A percentile compares a stretch with the other conserved stretches of the same genome.
Evolutionary conservation across 2,888 invertebrate genomes (phyloP).

Genomic region (Leucophenga montana): DNA sequence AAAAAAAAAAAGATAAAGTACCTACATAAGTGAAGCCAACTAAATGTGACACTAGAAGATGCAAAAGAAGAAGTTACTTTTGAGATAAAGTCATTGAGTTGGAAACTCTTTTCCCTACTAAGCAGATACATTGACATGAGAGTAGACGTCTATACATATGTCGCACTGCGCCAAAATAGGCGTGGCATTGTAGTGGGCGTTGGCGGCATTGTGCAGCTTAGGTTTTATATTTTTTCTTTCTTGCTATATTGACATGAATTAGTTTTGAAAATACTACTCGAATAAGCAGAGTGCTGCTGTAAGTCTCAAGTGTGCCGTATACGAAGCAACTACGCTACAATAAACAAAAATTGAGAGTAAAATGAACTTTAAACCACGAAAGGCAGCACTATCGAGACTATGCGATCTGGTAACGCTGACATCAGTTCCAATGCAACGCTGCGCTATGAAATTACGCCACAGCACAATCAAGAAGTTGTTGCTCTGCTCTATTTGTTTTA

Average conservation of each 20-base stretch:
- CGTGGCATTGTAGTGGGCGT: slow-evolving; percentile 41
- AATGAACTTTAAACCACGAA: too few relatives aligned
- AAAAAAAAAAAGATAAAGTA: neutral
- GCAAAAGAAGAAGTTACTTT: slow-evolving; percentile 53
- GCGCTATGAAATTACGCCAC: slow-evolving; percentile 12
- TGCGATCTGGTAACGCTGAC: slow-evolving; percentile 9
- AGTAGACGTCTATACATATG: neutral
- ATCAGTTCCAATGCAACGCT: slow-evolving; percentile 29
- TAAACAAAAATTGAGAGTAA: too few relatives aligned
- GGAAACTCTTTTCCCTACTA: slow-evolving; percentile 61
- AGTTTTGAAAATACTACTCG: neutral
- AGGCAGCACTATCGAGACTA: neutral
- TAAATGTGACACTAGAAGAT: slow-evolving; percentile 50
- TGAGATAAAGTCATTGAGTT: slow-evolving; percentile 60
- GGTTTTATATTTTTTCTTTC: too few relatives aligned
- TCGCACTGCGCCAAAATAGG: slow-evolving; percentile 10
- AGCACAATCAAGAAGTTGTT: slow-evolving; percentile 19
- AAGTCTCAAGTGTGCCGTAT: too few relatives aligned
- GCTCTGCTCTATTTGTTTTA: neutral
- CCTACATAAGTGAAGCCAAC: neutral
- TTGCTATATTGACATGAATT: neutral
- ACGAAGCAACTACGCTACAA: too few relatives aligned
- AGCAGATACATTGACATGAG: slow-evolving; percentile 26
- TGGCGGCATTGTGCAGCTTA: neutral
- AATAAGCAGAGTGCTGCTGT: too few relatives aligned